phyloP scores from a whole-genome alignment of 2,888 invertebrate species.

The Capitulum mitella region DNA sequence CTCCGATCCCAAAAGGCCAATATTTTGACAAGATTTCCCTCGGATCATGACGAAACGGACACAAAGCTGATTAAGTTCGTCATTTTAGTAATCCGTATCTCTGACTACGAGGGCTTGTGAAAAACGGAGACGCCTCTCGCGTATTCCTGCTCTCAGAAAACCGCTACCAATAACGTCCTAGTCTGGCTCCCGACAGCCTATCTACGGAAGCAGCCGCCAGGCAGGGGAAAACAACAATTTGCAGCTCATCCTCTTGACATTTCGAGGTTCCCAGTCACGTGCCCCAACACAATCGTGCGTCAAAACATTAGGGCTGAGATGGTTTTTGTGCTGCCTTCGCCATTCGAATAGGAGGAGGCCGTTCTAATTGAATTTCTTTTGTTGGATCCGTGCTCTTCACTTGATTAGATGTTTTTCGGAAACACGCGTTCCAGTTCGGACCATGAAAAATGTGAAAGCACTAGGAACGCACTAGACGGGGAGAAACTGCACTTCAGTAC shows the following conservation, averaged over 20 bases:
- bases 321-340: neutral
- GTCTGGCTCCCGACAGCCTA: neutral
- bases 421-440: too few relatives aligned
- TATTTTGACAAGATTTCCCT: too few relatives aligned
- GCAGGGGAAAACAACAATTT: neutral
- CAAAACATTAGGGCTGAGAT: neutral
- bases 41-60: too few relatives aligned
- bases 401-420: neutral
- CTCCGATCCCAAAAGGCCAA: too few relatives aligned
- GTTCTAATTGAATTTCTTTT: neutral
- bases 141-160: neutral
- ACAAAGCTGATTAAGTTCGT: too few relatives aligned
- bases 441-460: too few relatives aligned
- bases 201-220: neutral
- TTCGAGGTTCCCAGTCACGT: neutral
- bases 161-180: neutral
- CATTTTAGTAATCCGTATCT: too few relatives aligned
- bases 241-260: neutral
- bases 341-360: neutral
- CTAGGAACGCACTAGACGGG: too few relatives aligned
- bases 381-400: neutral
- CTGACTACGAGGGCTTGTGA: too few relatives aligned
- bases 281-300: neutral
- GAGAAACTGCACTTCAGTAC: too few relatives aligned
- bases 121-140: too few relatives aligned